A percentile compares a stretch with the other conserved stretches of the same genome.
Conservation (phyloP, 2,797 vertebrate genomes). For the Protosalanx chinensis region DNA sequence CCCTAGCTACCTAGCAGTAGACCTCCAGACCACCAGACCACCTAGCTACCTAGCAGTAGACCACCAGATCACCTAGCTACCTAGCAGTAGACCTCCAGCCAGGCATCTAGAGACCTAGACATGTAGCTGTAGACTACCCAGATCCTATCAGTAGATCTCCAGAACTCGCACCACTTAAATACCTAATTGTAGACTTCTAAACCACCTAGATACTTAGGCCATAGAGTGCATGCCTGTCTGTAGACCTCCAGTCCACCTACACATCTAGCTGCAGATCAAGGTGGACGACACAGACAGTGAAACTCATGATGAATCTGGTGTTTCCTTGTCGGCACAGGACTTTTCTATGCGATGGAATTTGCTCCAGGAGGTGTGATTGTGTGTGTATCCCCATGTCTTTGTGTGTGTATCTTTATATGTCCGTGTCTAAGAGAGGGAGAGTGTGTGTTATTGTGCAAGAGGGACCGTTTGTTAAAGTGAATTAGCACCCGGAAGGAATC, state of each 20-base stretch:
- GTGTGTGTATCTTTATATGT: background rate
- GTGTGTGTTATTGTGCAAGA: background rate
- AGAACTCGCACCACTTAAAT: no score
- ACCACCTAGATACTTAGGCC: background rate
- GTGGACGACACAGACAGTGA: background rate
- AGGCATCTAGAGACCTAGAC: no score
- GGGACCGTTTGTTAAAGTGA: slow-evolving; percentile 38
- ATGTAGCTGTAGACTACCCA: no score
- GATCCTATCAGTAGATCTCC: no score
- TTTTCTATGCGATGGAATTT: background rate
- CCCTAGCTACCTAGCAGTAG: no score
- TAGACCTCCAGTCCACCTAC: background rate
- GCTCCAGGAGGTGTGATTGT: slow-evolving; percentile 15
- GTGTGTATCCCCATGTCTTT: background rate
- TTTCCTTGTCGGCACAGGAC: slow-evolving; percentile 9
- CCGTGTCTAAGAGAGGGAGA: background rate
- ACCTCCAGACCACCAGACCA: no score
- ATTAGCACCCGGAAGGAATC: slow-evolving; percentile 52
- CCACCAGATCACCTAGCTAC: no score
- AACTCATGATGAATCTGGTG: slow-evolving; percentile 11
- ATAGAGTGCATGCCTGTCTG: background rate
- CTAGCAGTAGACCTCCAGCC: no score
- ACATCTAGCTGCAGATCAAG: background rate
- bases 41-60: no score
- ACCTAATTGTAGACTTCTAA: background rate